Percentiles rank a stretch among this genome's conserved stretches.
Evolutionary conservation across 1,140 invertebrate species (phyloP).

Genomic region (Aphidius gifuensis): DNA sequence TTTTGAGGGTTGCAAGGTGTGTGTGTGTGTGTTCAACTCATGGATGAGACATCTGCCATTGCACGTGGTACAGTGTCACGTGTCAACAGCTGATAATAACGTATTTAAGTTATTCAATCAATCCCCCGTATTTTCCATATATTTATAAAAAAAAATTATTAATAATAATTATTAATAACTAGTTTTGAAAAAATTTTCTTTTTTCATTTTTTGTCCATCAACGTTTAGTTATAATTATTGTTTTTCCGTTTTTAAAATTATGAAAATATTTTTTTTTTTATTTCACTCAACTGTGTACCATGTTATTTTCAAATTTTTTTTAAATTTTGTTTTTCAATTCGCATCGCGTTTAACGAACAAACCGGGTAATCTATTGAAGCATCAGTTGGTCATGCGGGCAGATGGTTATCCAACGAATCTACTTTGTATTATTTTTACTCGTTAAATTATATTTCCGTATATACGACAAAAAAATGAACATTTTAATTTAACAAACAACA

Average conservation of each 20-base stretch:
- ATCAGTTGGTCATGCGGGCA: constrained; percentile 26
- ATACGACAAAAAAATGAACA: too few species aligned
- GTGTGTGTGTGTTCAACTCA: constrained; percentile 23
- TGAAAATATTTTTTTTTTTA: constrained; percentile 13
- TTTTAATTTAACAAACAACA: too few species aligned
- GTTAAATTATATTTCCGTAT: neutral
- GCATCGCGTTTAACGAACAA: constrained; percentile 22
- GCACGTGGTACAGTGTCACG: constrained; percentile 47
- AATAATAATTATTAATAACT: too few species aligned
- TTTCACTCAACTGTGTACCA: constrained; percentile 10
- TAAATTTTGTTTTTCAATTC: constrained; percentile 18
- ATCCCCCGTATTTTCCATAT: neutral
- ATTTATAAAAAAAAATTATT: too few species aligned
- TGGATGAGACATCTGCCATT: constrained; percentile 44
- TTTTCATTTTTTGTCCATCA: too few species aligned
- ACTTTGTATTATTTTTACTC: constrained; percentile 3
- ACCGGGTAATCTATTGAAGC: constrained; percentile 20
- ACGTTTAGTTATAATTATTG: neutral
- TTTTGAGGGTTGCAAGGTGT: constrained; percentile 46
- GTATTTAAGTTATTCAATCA: constrained; percentile 21
- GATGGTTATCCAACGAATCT: constrained; percentile 23
- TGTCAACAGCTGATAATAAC: constrained; percentile 50
- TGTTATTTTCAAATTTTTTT: constrained; percentile 4
- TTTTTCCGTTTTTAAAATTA: neutral
- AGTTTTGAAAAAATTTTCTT: neutral